Base-by-base conservation (phyloP, 2,888 invertebrate species). In the Dusona sp. region DNA sequence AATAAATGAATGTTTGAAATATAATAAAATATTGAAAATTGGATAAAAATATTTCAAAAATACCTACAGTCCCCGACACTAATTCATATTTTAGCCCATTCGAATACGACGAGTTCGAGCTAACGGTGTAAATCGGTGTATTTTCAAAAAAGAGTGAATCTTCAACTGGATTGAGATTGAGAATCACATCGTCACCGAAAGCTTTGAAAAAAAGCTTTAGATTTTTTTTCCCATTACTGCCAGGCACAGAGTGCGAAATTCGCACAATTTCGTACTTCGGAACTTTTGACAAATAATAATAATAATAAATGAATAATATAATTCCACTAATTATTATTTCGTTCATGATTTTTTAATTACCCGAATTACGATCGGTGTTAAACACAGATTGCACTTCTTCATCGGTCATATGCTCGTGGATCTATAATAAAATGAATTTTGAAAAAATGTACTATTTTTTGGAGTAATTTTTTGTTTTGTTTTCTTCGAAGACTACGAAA, bases 331-430 rank as follows among this genome's bases (percentile, higher is more conserved):
- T 11, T 36, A 38, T 36, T n/a, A 38, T 13, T 36, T 54, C 9
- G 8, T 29, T 19, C 19, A 42, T 45, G 7, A 25, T 4, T 38
- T 64, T 45, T 65, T 65, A 33, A 38, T 57, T 87, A 87, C 87
- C 83, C 16, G 84, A 68, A 79, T 87, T 42, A 7, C 84, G 95
- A 85, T 97, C 97, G 88, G 97, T 97, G 94, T 97, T 97, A 94
- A 98, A 98, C 83, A 97, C 96, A 91, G 95, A 96, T 92, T 95
- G 95, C 90, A 98, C 95, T 94, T 98, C 97, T 78, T 97, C 96
- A 91, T 96, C 94, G 87, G 97, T 96, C 97, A 98, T 97, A 93
- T 96, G 96, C 95, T 97, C 97, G 95, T 98, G 98, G 92, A 97
- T 95, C 97, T 98, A 96, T 42, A 96, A 96, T 29, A 16, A 1